Evolutionary conservation across 2,888 invertebrate species (phyloP).

Genomic region (Ypsolopha scabrella): DNA sequence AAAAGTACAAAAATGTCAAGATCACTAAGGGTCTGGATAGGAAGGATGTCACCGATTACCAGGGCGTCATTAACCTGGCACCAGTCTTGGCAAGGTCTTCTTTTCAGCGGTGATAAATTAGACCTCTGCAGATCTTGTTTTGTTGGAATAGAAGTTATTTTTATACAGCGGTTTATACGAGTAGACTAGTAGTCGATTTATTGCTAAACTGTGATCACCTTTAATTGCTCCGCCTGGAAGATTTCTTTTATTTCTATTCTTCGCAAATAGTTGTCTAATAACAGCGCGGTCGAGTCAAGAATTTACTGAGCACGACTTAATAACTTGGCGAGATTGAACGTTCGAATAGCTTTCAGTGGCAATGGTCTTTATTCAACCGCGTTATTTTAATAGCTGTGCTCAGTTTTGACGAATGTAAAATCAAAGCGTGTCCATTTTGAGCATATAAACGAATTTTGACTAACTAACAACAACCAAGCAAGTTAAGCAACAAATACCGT

Average conservation of each 20-base stretch:
- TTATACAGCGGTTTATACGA: too few species aligned
- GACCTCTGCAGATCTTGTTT: too few species aligned
- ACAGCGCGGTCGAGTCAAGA: conserved; percentile 21
- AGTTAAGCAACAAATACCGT: too few species aligned
- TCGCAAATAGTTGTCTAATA: conserved; percentile 30
- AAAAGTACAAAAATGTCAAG: conserved; percentile 27
- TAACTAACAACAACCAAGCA: too few species aligned
- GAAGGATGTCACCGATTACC: conserved; percentile 56
- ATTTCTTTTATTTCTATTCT: conserved; percentile 27
- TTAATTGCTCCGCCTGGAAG: conserved; percentile 31
- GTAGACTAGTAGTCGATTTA: conserved; percentile 10
- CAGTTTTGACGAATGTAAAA: too few species aligned
- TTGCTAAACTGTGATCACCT: conserved; percentile 11
- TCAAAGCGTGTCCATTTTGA: too few species aligned
- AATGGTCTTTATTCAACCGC: too few species aligned
- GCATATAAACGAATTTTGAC: too few species aligned
- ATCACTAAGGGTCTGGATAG: conserved; percentile 28
- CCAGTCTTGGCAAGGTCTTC: too few species aligned
- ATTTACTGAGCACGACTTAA: conserved; percentile 28
- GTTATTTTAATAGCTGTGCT: too few species aligned
- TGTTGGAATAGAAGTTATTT: too few species aligned
- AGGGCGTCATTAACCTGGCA: conserved; percentile 28
- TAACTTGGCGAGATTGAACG: conserved; percentile 7
- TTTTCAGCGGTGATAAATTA: too few species aligned
- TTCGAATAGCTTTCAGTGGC: not conserved